Evolutionary conservation across 1,140 invertebrate genomes (phyloP), one percentile per base, ranked within the genome.

Genomic region (Oedothorax gibbosus): DNA sequence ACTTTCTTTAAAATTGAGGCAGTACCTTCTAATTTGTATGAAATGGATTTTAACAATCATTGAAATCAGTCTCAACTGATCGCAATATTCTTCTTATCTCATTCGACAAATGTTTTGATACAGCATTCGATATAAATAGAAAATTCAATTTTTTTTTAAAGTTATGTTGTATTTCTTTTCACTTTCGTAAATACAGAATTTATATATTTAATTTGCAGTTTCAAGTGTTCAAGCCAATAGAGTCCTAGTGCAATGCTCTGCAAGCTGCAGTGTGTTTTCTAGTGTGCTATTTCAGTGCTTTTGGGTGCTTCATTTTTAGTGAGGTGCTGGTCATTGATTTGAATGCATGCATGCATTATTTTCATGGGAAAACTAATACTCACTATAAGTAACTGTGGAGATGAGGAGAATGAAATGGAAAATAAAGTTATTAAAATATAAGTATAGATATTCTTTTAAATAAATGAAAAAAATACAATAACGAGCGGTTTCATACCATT

Each of bases 391-490:
- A 84, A 84, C 81, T 84, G 75, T 84, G 71, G 18, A 35, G 56
- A 11, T 18, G 69, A 73, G 57, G 21, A 5, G 76, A 76, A 80
- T 86, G 68, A 78, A 81, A 93, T 92, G 88, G 86, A 85, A 87
- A 87, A 87, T 79, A 86, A 82, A 76, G 77, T 84, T 71, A 78
- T 71, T 69, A 15, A 76, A 89, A 89, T 71, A 20, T 10, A 35
- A 35, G 5, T 15, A 71, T 71, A 0, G 15, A 71, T 53, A 71
- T 71, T 20, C 20, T 18, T 71, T 20, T 35, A 35, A 66, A 66
- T 51, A 71, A 53, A 11, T n/a, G 51, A 71, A 53, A 71, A 11
- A 9, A 69, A 15, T 68, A 69, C n/a, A n/a, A 15, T 15, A 69
- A n/a, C 5, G 54, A 71, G 54, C 12, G 9, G 35, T 35, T 35